Evolutionary conservation across 2,113 vertebrate genomes (phyloP).

Genomic region (Callionymus lyra): DNA sequence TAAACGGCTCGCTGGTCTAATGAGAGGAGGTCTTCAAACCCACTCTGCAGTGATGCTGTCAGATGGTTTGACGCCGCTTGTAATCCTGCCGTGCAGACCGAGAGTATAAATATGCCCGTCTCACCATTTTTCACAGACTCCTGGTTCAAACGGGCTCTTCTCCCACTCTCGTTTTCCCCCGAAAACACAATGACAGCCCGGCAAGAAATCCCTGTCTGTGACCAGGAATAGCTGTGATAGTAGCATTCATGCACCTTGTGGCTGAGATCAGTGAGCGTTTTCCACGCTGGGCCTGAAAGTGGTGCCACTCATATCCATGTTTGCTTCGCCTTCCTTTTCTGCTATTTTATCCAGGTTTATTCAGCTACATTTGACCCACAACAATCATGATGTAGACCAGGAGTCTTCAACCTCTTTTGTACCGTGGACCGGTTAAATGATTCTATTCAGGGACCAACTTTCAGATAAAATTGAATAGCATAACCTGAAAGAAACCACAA

Average conservation of each 20-base stretch:
- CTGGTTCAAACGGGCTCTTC: constrained; percentile 60
- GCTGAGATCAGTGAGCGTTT: constrained; percentile 32
- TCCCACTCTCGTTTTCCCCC: constrained; percentile 14
- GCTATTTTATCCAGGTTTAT: background rate
- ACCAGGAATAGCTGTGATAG: constrained; percentile 56
- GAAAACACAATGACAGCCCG: constrained; percentile 58
- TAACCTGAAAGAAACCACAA: no score
- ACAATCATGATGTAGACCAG: no score
- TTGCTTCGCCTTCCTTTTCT: constrained; percentile 12
- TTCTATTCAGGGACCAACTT: no score
- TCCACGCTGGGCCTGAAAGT: constrained; percentile 44
- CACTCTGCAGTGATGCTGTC: constrained; percentile 56
- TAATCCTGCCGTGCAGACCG: constrained; percentile 52
- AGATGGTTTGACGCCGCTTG: constrained; percentile 58
- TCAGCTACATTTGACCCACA: no score
- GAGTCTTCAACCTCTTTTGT: no score
- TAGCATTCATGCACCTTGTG: constrained; percentile 48
- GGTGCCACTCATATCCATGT: constrained; percentile 30
- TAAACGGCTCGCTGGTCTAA: constrained; percentile 55
- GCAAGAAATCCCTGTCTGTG: constrained; percentile 44
- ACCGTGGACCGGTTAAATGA: no score
- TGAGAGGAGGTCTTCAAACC: constrained; percentile 54
- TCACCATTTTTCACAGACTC: constrained; percentile 54
- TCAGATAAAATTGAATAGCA: no score
- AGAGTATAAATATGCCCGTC: constrained; percentile 65